These are phyloP conservation scores for Stenchaetothrips biformis DNA, from an alignment of 2,888 invertebrate species.

Conservation along the genomic window DNA sequence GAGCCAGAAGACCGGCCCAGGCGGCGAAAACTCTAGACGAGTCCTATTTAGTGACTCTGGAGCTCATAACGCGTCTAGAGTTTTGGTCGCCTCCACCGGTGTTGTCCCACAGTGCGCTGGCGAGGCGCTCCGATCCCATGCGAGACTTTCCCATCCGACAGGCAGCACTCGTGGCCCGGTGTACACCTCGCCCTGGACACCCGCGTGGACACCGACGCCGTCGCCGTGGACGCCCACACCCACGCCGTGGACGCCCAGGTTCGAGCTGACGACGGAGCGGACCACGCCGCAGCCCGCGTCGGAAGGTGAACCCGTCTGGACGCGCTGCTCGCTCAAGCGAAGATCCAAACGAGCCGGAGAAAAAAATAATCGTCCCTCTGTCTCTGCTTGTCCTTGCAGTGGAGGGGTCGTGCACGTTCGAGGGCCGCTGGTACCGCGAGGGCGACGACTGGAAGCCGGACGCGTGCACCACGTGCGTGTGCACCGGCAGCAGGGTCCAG, in stretches of 20 bases:
- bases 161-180: constrained; percentile 4
- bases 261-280: neutral
- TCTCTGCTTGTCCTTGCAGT: constrained; percentile 10
- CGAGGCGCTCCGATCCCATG: too few relatives aligned
- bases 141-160: neutral
- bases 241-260: neutral
- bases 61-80: too few relatives aligned
- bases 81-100: too few relatives aligned
- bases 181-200: constrained; percentile 17
- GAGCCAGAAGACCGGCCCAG: too few relatives aligned
- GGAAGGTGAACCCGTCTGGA: too few relatives aligned
- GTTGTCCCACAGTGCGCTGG: too few relatives aligned
- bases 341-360: neutral
- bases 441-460: constrained; percentile 66
- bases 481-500: constrained; percentile 58
- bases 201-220: constrained; percentile 6
- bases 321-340: neutral
- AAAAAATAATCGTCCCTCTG: neutral
- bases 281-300: constrained; percentile 7
- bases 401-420: constrained; percentile 50
- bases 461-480: constrained; percentile 68
- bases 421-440: constrained; percentile 59
- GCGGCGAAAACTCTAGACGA: too few relatives aligned
- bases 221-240: neutral
- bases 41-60: too few relatives aligned